phyloP scores from a whole-genome alignment of 2,888 invertebrate genomes.

The Brachyopa scutellaris region DNA sequence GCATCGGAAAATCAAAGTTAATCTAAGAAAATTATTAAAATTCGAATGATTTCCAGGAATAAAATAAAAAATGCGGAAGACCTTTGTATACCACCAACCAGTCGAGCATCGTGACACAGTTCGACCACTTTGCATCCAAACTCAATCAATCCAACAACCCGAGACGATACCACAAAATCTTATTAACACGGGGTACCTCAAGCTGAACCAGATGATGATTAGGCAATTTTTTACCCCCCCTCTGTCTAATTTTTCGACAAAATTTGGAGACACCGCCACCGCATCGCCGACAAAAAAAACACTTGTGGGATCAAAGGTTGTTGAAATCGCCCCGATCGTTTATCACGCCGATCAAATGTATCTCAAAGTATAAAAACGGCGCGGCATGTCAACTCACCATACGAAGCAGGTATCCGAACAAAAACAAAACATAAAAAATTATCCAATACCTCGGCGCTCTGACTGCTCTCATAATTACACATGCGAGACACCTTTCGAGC shows the following conservation, averaged over 20 bases:
- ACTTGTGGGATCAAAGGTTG: conserved; percentile 6
- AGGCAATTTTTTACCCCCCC: not conserved
- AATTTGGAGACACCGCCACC: conserved; percentile 3
- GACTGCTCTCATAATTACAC: conserved; percentile 34
- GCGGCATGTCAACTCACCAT: not conserved
- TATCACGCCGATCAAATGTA: not conserved
- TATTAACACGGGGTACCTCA: conserved; percentile 43
- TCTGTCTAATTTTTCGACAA: not conserved
- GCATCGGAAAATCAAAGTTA: not conserved
- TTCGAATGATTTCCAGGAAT: not conserved
- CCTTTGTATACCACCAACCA: not conserved
- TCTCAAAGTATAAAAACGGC: not conserved
- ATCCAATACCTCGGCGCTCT: conserved; percentile 45
- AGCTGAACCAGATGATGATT: conserved; percentile 44
- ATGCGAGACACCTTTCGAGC: conserved; percentile 53
- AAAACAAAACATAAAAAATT: conserved; percentile 19
- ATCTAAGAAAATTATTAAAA: not conserved
- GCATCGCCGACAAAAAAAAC: too few species aligned
- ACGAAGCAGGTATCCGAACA: not conserved
- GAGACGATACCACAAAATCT: conserved; percentile 51
- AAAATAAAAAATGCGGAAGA: conserved; percentile 47
- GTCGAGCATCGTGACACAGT: conserved; percentile 37
- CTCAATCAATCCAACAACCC: conserved; percentile 34
- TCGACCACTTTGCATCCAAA: conserved; percentile 2
- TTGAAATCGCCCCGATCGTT: conserved; percentile 20